A percentile compares a stretch with the other conserved stretches of the same genome.
Conservation (phyloP, 1,140 invertebrate genomes). For the Aphelenchoides besseyi region DNA sequence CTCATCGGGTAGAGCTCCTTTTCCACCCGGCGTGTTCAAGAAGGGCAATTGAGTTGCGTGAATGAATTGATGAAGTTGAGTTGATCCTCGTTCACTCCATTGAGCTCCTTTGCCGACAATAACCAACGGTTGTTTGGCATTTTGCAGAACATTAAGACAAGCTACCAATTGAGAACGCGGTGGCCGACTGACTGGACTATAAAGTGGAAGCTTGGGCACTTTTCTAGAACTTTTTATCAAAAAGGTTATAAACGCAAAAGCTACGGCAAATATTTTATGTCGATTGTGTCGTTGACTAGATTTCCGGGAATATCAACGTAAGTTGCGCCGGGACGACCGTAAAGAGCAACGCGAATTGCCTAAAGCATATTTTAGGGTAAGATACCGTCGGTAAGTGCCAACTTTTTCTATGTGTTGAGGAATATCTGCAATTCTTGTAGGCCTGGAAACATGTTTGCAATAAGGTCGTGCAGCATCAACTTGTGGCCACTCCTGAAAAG, state of each 20-base stretch:
- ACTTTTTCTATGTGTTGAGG: slow-evolving; percentile 84
- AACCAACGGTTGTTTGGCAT: slow-evolving; percentile 77
- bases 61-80: slow-evolving; percentile 67
- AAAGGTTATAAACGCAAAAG: slow-evolving; percentile 48
- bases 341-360: slow-evolving; percentile 77
- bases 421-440: slow-evolving; percentile 76
- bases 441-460: slow-evolving; percentile 83
- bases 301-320: slow-evolving; percentile 88
- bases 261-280: slow-evolving; percentile 64
- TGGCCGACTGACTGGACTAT: slow-evolving; percentile 72
- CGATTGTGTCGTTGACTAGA: slow-evolving; percentile 68
- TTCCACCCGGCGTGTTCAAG: slow-evolving; percentile 90
- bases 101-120: slow-evolving; percentile 81
- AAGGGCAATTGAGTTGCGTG: slow-evolving; percentile 76
- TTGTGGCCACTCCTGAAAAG: slow-evolving; percentile 87
- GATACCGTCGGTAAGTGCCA: no score
- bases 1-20: slow-evolving; percentile 82
- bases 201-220: slow-evolving; percentile 59
- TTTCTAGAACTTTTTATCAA: slow-evolving; percentile 11
- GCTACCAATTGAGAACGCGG: slow-evolving; percentile 70
- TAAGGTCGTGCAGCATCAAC: slow-evolving; percentile 79
- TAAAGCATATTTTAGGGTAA: slow-evolving; percentile 40
- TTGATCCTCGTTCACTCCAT: slow-evolving; percentile 52
- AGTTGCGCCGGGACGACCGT: slow-evolving; percentile 79
- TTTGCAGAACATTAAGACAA: slow-evolving; percentile 71